Evolutionary conservation across 2,888 invertebrate genomes (phyloP).

Genomic region (Dendrolimus houi): DNA sequence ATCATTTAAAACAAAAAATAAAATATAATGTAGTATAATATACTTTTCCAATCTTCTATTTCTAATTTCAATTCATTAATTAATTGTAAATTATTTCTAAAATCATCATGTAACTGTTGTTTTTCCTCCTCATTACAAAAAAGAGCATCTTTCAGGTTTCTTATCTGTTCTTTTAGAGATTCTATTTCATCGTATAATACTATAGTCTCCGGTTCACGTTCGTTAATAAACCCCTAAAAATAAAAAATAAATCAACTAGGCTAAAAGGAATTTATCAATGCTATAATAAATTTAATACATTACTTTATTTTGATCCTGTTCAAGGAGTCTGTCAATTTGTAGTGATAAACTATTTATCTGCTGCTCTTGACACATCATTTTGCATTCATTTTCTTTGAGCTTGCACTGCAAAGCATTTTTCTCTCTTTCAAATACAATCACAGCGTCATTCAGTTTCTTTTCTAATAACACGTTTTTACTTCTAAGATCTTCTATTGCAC

Average conservation of each 20-base stretch:
- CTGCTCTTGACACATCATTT: slow-evolving; percentile 73
- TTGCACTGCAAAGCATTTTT: slow-evolving; percentile 63
- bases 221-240: slow-evolving; percentile 17
- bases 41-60: slow-evolving; percentile 58
- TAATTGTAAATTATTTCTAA: slow-evolving; percentile 40
- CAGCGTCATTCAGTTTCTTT: slow-evolving; percentile 44
- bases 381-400: slow-evolving; percentile 70
- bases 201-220: slow-evolving; percentile 26
- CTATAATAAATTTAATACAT: slow-evolving; percentile 8
- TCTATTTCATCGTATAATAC: slow-evolving; percentile 49
- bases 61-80: slow-evolving; percentile 48
- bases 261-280: too few relatives aligned
- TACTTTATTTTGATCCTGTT: slow-evolving; percentile 40
- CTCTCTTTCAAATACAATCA: slow-evolving; percentile 57
- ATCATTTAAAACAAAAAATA: slow-evolving; percentile 1
- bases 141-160: slow-evolving; percentile 43
- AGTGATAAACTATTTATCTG: slow-evolving; percentile 72
- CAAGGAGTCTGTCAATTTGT: slow-evolving; percentile 69
- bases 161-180: slow-evolving; percentile 46
- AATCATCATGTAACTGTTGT: slow-evolving; percentile 39
- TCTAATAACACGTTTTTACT: slow-evolving; percentile 46
- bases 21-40: neutral
- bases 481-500: slow-evolving; percentile 43
- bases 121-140: slow-evolving; percentile 54
- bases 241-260: neutral